Percentiles rank a stretch among this genome's conserved stretches.
Conservation (phyloP, 2,113 vertebrate genomes). For the Ahaetulla prasina region DNA sequence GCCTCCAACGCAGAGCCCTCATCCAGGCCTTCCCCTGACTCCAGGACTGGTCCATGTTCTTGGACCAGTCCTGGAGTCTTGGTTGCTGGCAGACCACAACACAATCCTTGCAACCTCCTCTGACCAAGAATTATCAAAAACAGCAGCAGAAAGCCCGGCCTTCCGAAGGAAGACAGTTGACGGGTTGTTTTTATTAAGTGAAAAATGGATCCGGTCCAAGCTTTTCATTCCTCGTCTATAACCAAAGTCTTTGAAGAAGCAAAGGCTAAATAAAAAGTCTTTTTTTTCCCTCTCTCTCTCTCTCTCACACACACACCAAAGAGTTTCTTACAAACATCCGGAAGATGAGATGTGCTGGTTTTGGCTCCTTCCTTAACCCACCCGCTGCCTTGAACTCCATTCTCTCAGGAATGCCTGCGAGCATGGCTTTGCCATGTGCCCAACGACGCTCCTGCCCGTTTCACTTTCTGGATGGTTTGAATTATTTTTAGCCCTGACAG, state of each 20-base stretch:
- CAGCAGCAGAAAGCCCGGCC: not conserved
- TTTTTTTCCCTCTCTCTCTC: not conserved
- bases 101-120: not conserved
- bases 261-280: not conserved
- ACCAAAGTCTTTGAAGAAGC: not conserved
- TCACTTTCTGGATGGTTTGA: not conserved
- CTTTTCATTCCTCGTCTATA: not conserved
- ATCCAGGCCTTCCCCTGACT: too few relatives aligned
- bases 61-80: too few relatives aligned
- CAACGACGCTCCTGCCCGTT: not conserved
- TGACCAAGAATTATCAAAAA: not conserved
- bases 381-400: not conserved
- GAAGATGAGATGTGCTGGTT: not conserved
- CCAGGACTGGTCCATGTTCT: too few relatives aligned
- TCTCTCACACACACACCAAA: not conserved
- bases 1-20: too few relatives aligned
- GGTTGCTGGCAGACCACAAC: too few relatives aligned
- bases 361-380: not conserved
- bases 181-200: not conserved
- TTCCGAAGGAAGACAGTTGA: not conserved
- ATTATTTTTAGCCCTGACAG: conserved; percentile 17
- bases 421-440: not conserved
- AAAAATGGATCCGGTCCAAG: not conserved
- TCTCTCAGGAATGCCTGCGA: not conserved
- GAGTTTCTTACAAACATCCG: not conserved